Base-by-base conservation (phyloP, 2,888 invertebrate genomes). In the Azorinus chamasolen region DNA sequence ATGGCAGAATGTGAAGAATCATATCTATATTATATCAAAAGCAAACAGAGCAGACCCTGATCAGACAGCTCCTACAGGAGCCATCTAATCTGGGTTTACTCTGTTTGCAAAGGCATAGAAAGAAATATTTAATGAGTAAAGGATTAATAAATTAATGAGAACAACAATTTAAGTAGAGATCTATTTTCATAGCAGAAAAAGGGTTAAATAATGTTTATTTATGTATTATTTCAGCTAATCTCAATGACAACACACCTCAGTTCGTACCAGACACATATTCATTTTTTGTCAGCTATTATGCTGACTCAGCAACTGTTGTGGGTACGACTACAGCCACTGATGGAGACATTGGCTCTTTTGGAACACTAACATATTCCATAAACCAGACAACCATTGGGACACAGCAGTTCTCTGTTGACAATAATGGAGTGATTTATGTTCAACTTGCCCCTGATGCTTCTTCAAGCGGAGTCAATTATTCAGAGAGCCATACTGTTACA, bases 241-340 rank as follows among this genome's bases (percentile, higher is more conserved):
- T 32, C 18, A 69, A 69, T 14, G 69, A 69, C 55, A 69, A 69
- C 37, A 53, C 45, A 5, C 69, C 69, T 3, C 16, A 32, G 5
- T 69, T 69, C 22, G 43, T 54, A 18, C 69, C 69, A 18, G 46
- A 46, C 18, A 22, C 69, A 1, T 68, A 68, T 43, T 39, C 24
- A 12, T 68, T 68, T 32, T 68, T 24, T 54, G 32, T 62, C 18
- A 54, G 46, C 32, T 69, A 69, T 25, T 61, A 69, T 45, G 61
- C 69, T 3, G n/a, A 12, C 18, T 48, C 54, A 1, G 62, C 61
- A 5, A 55, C 55, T 14, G 24, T 39, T 22, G 54, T 69, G 1
- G 69, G 69, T n/a, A 54, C 16, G 10, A 25, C 59, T 1, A 51
- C 68, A 50, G 68, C 68, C 18, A 51, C 58, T 12, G 68, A 68